Conservation (phyloP, 2,888 invertebrate species). For the Melanophora roralis region DNA sequence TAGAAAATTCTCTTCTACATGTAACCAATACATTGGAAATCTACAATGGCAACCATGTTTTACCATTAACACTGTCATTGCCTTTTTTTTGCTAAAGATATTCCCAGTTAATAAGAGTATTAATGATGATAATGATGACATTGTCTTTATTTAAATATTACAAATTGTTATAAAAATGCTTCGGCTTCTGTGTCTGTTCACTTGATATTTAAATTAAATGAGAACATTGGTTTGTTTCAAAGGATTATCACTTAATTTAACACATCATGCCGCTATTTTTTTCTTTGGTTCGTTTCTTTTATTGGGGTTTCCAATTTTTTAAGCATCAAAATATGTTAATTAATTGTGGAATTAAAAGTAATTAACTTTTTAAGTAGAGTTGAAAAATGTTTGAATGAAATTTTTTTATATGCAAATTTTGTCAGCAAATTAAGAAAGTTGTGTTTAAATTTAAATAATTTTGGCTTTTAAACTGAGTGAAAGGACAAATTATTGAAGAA, state of each 20-base stretch:
- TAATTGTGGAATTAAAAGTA: not conserved
- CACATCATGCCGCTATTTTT: conserved; percentile 19
- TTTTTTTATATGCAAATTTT: not conserved
- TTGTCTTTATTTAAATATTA: conserved; percentile 17
- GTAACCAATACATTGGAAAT: no score
- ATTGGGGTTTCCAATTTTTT: not conserved
- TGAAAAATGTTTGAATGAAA: not conserved
- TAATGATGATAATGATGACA: not conserved
- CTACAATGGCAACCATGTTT: not conserved
- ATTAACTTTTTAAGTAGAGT: not conserved
- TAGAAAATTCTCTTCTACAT: no score
- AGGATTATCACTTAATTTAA: conserved; percentile 58
- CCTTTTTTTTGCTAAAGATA: not conserved
- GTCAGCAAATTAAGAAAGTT: no score
- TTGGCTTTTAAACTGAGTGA: no score
- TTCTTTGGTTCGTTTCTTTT: not conserved
- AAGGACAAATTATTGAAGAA: no score
- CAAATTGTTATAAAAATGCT: not conserved
- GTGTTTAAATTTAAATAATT: no score
- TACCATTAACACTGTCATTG: not conserved
- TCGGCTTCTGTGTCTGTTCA: not conserved
- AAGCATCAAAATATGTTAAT: conserved; percentile 45
- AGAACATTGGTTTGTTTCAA: conserved; percentile 24
- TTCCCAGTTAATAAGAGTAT: not conserved
- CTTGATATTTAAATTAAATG: conserved; percentile 8